Base-by-base conservation (phyloP, 2,888 invertebrate genomes). In the Blomia tropicalis region DNA sequence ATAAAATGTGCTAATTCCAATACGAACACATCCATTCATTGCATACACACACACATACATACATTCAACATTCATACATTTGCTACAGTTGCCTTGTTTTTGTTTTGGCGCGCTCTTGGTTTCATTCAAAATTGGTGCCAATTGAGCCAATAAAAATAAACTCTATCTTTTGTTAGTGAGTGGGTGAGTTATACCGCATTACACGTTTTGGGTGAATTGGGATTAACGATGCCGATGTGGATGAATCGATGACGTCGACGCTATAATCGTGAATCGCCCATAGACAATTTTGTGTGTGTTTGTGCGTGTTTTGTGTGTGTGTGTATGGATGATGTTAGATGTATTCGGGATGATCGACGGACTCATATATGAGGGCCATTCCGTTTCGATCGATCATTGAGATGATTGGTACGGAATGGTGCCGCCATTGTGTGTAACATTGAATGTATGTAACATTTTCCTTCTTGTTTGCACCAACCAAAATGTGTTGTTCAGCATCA, bases 61-160 rank as follows among this genome's bases (percentile, higher is more conserved):
- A 41, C 14, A 41, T 17, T 14, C 14, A 41, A 41, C 7, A 47
- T 47, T n/a, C 7, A 47, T n/a, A 47, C 51, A 47, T n/a, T 47
- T 47, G 51, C 51, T 47, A 47, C 51, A 47, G 22, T 47, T 47
- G 23, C 7, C 51, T 27, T 47, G 23, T 19, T 47, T 47, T 47
- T 47, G 51, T 47, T 47, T 47, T 47, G 51, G 51, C 51, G 51
- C 51, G 23, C n/a, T 47, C 23, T 47, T 47, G 51, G 51, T 47
- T 27, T n/a, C 11, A 11, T 27, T 47, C 51, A 47, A 47, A 47
- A 47, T 47, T 47, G 7, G 11, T 47, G 51, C 51, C 51, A 47
- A 47, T 47, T 47, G 51, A 47, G 51, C 51, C 51, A 47, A 47
- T 47, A 47, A 47, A 47, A 47, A 47, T 47, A 47, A 47, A 47